Conservation (phyloP, 1,140 invertebrate genomes). For the Polypedilum pembai region DNA sequence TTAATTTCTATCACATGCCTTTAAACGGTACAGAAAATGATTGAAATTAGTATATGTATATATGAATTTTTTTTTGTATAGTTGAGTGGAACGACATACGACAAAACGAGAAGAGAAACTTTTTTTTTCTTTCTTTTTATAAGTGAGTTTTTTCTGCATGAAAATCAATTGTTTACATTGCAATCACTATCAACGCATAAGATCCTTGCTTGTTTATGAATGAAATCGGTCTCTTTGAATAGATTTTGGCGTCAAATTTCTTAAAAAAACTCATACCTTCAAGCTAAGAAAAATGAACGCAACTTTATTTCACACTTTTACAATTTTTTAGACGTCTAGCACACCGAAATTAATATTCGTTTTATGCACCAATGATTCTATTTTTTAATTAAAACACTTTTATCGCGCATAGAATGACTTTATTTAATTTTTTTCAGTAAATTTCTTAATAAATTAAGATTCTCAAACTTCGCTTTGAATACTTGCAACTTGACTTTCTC, state of each 20-base stretch:
- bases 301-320: constrained; percentile 5
- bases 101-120: not conserved
- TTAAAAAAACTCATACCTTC: not conserved
- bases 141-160: constrained; percentile 22
- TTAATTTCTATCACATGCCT: no score
- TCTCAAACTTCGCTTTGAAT: not conserved
- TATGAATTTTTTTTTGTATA: not conserved
- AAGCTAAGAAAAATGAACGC: constrained; percentile 6
- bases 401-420: not conserved
- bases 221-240: not conserved
- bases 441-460: not conserved
- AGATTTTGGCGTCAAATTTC: not conserved
- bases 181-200: not conserved
- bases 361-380: constrained; percentile 12
- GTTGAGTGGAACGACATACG: not conserved
- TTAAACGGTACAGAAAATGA: no score
- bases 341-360: not conserved
- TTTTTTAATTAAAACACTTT: constrained; percentile 1
- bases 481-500: not conserved
- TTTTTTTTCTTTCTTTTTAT: constrained; percentile 24
- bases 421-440: constrained; percentile 14
- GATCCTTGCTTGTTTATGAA: constrained; percentile 21
- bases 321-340: not conserved
- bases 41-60: no score
- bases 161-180: constrained; percentile 25